Base-by-base conservation (phyloP, 2,113 vertebrate genomes). In the Motacilla tschutschensis region DNA sequence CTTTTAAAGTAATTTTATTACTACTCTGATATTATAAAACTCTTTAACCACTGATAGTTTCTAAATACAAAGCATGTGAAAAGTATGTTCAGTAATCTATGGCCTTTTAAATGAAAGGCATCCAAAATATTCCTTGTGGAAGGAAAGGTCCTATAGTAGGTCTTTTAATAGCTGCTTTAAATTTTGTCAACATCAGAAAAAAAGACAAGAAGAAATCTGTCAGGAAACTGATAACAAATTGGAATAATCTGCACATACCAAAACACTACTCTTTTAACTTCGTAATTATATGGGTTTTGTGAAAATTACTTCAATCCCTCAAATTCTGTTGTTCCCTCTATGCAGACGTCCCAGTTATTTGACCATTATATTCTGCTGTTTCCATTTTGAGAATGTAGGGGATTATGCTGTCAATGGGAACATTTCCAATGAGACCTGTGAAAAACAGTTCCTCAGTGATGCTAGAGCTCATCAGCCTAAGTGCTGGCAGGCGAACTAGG, bases 311-410 rank as follows among this genome's bases (percentile, higher is more conserved):
- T 44, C 10, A 15, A 85, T 93, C 80, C 88, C 67, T 12, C 13
- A 77, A 58, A 89, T 21, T 17, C 62, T 11, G 6, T 2, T 82
- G 65, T 36, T 83, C 47, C 47, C 59, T 94, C 95, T 97, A 99
- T 8, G 98, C 97, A 38, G 97, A 95, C 1, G 97, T 94, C 84
- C 98, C 98, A 5, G 97, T 98, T 95, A 99, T 98, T 95, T 99
- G 99, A 95, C 98, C 99, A 50, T 99, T 99, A 81, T 99, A 99
- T 83, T 99, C 99, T 19, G 99, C 98, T 2, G 98, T 99, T 96
- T 99, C 99, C 99, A 99, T 99, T 97, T 99, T 99, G 80, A 99
- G 98, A 93, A 99, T 99, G 95, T 99, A 99, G 33, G 99, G 99
- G 95, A 99, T 99, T 94, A 99, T 99, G 96, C 99, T 99, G 98